These are phyloP conservation scores for Hypsopygia costalis DNA, from an alignment of 2,888 invertebrate species.

Conservation along the genomic window DNA sequence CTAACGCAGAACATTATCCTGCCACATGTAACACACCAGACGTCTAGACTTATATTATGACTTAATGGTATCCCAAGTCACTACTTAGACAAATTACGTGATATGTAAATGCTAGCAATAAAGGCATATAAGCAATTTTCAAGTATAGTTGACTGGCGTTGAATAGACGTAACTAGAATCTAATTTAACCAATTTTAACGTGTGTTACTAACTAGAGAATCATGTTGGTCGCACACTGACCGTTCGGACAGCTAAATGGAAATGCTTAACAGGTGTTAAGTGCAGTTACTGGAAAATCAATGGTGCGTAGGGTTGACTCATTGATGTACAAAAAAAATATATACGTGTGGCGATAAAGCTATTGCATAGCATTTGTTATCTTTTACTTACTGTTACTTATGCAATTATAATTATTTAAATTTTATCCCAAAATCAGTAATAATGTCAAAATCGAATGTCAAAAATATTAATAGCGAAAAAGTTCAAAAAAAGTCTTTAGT, in stretches of 20 bases:
- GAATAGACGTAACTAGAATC: neutral
- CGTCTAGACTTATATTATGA: neutral
- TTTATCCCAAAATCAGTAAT: no score
- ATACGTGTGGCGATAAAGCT: no score
- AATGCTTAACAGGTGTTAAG: neutral
- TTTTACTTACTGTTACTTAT: no score
- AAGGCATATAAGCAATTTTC: neutral
- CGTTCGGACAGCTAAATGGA: neutral
- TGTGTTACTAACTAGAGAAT: neutral
- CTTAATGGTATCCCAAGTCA: neutral
- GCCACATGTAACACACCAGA: neutral
- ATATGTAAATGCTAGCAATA: neutral
- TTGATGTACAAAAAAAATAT: no score
- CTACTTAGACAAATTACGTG: neutral
- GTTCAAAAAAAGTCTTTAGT: no score
- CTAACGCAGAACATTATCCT: neutral
- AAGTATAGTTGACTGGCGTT: neutral
- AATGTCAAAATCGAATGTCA: no score
- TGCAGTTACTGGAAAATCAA: no score
- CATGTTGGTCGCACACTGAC: neutral
- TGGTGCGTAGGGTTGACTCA: no score
- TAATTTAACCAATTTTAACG: neutral
- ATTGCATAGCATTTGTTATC: no score
- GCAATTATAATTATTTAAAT: no score
- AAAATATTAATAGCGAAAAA: no score